A percentile compares a stretch with the other conserved stretches of the same genome.
Conservation (phyloP, 2,113 vertebrate genomes). For the Zosterops hypoxanthus region DNA sequence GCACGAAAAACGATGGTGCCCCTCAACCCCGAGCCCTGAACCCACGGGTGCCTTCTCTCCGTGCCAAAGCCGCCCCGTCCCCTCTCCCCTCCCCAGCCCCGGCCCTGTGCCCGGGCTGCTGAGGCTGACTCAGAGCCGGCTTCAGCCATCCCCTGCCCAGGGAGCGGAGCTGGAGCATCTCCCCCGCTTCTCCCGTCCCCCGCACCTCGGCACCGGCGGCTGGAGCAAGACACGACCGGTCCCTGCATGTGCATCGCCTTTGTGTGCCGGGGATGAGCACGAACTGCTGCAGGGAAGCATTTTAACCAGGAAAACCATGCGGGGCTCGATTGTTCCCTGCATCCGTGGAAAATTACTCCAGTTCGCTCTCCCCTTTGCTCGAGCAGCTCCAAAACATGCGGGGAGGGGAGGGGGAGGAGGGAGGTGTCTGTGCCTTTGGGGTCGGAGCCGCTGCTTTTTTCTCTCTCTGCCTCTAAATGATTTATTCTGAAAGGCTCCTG, state of each 20-base stretch:
- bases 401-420: background rate
- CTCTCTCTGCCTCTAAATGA: background rate
- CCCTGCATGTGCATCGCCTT: slow-evolving; percentile 13
- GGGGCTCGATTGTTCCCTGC: slow-evolving; percentile 32
- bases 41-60: fast-evolving
- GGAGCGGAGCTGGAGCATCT: background rate
- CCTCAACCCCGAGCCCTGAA: background rate
- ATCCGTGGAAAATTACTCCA: slow-evolving; percentile 50
- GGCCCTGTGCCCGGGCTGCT: background rate
- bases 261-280: slow-evolving; percentile 12
- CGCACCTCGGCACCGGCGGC: background rate
- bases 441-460: background rate
- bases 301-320: background rate
- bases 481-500: background rate
- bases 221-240: slow-evolving; percentile 35
- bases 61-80: background rate
- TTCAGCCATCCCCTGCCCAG: background rate
- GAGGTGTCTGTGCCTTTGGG: background rate
- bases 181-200: slow-evolving; percentile 2
- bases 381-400: background rate
- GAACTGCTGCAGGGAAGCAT: slow-evolving; percentile 31
- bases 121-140: slow-evolving; percentile 11
- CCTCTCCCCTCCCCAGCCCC: background rate
- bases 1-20: fast-evolving
- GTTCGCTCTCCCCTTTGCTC: background rate